phyloP scores from a whole-genome alignment of 2,797 vertebrate species.

The Microctenopoma stevenorrisi region DNA sequence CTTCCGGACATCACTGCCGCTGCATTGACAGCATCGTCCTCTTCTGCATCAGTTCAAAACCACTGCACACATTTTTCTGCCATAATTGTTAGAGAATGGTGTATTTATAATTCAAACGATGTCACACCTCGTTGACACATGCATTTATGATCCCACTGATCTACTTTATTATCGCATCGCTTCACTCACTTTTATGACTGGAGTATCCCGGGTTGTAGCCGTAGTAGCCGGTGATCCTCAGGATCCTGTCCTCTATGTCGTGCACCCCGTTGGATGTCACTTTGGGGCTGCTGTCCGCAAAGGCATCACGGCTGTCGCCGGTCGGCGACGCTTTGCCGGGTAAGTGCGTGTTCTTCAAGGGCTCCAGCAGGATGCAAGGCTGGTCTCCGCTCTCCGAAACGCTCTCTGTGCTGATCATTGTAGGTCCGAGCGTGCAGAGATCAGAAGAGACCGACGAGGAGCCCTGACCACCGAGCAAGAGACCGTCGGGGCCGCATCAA shows the following conservation, averaged over 20 bases:
- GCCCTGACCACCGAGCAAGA: conserved; percentile 64
- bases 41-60: background rate
- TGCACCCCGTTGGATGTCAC: conserved; percentile 94
- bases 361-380: conserved; percentile 77
- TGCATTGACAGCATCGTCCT: background rate
- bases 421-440: conserved; percentile 62
- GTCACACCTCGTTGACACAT: conserved; percentile 42
- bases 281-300: conserved; percentile 79
- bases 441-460: conserved; percentile 34
- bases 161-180: conserved; percentile 31
- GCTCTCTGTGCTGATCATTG: conserved; percentile 76
- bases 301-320: conserved; percentile 58
- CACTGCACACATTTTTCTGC: background rate
- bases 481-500: conserved; percentile 67
- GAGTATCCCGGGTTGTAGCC: conserved; percentile 98
- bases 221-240: conserved; percentile 98
- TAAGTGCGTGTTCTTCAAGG: conserved; percentile 75
- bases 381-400: conserved; percentile 72
- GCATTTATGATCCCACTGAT: conserved; percentile 1
- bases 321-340: conserved; percentile 78
- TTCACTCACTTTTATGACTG: conserved; percentile 95
- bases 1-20: background rate
- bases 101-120: conserved; percentile 7
- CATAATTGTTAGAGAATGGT: background rate
- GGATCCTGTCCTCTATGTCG: conserved; percentile 96